Percentiles rank a stretch among this genome's conserved stretches.
These are phyloP conservation scores for Montipora foliosa DNA, from an alignment of 64 coral and sea anemone genomes.

Conservation along the genomic window DNA sequence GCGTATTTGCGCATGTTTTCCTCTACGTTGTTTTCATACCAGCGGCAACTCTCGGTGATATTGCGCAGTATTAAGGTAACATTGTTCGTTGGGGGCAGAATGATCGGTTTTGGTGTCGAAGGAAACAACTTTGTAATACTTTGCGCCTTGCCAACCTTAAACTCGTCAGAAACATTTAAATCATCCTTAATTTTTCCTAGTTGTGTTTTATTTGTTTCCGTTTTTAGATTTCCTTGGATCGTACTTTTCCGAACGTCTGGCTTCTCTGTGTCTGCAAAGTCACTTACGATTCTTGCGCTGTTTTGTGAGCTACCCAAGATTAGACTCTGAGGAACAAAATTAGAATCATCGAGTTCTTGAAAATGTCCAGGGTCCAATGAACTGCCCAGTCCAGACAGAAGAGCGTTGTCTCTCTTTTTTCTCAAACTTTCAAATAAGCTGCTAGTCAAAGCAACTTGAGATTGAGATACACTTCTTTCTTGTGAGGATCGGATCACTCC, in stretches of 20 bases:
- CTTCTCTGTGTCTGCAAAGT: not conserved
- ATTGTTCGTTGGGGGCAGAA: slow-evolving; percentile 8
- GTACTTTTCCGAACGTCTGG: not conserved
- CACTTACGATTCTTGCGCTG: not conserved
- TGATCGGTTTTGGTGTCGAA: not conserved
- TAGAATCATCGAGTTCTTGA: not conserved
- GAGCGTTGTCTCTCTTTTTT: not conserved
- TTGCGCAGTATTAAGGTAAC: slow-evolving; percentile 27
- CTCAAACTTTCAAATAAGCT: not conserved
- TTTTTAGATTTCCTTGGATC: not conserved
- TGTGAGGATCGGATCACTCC: not conserved
- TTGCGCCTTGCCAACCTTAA: not conserved
- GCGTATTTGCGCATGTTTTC: slow-evolving; percentile 90
- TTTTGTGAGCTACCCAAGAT: not conserved
- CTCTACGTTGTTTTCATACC: slow-evolving; percentile 68
- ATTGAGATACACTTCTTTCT: not conserved
- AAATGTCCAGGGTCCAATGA: not conserved
- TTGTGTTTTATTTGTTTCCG: not conserved
- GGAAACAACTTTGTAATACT: not conserved
- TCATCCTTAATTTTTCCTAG: not conserved
- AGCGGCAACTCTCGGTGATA: slow-evolving; percentile 33
- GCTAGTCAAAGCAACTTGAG: not conserved
- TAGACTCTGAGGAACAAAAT: not conserved
- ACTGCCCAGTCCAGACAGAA: not conserved
- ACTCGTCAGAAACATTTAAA: not conserved